phyloP scores from a whole-genome alignment of 2,113 vertebrate species.

The Anseranas semipalmata region DNA sequence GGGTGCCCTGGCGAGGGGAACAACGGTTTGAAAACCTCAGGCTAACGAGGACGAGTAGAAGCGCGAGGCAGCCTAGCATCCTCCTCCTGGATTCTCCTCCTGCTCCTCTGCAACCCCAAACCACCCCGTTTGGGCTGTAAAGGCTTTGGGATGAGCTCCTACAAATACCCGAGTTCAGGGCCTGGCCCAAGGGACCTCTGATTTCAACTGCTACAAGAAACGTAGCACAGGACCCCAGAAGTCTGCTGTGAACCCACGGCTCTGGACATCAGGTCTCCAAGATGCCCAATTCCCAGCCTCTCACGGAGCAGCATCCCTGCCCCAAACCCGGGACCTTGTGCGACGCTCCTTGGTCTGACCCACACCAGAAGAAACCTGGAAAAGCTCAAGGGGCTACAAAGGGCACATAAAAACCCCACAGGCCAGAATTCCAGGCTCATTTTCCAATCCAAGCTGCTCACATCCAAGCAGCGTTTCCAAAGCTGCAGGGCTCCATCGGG shows the following conservation, averaged over 20 bases:
- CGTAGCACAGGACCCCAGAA: neutral
- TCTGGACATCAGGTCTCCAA: neutral
- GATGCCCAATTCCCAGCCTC: neutral
- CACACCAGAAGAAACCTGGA: neutral
- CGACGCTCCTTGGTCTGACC: neutral
- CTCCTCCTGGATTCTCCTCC: neutral
- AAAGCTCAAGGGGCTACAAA: neutral
- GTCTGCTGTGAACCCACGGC: neutral
- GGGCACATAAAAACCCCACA: neutral
- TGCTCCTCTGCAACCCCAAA: neutral
- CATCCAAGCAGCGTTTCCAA: neutral
- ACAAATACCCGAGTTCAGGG: rapidly evolving
- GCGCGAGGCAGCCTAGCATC: neutral
- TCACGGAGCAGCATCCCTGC: neutral
- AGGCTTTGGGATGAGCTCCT: neutral
- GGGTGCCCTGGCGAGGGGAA: neutral
- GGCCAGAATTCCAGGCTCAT: neutral
- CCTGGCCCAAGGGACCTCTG: neutral
- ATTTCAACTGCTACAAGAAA: neutral
- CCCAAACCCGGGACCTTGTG: rapidly evolving
- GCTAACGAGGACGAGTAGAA: neutral
- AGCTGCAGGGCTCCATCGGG: neutral
- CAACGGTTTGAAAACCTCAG: neutral
- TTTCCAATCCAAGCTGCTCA: neutral
- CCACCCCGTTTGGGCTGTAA: rapidly evolving